These are phyloP conservation scores for Saturnia japonica DNA, from an alignment of 2,888 invertebrate species.

Conservation along the genomic window DNA sequence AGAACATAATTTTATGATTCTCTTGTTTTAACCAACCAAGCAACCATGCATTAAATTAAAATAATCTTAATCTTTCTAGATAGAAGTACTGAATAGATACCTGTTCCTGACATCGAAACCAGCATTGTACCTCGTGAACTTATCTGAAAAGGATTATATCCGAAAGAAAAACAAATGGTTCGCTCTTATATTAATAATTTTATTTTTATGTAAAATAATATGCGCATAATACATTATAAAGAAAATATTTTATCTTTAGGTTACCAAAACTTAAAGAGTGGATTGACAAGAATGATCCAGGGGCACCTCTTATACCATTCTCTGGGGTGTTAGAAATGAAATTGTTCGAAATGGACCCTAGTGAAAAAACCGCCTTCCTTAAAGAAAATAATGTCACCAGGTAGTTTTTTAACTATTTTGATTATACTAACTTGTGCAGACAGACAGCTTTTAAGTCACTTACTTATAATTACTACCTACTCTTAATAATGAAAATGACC, in stretches of 20 bases:
- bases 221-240: not conserved
- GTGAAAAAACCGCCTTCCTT: constrained; percentile 88
- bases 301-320: constrained; percentile 96
- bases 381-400: constrained; percentile 92
- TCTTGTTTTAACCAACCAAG: not conserved
- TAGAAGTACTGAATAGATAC: constrained; percentile 97
- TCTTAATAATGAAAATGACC: no score
- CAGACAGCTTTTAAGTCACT: no score
- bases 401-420: constrained; percentile 62
- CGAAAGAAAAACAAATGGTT: constrained; percentile 99
- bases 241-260: constrained; percentile 74
- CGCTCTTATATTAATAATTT: constrained; percentile 26
- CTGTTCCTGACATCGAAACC: constrained; percentile 98
- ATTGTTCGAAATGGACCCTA: constrained; percentile 91
- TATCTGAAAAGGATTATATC: constrained; percentile 98
- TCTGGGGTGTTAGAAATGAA: constrained; percentile 95
- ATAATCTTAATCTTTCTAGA: constrained; percentile 81
- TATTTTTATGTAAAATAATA: not conserved
- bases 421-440: not conserved
- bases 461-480: no score
- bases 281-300: constrained; percentile 98
- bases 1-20: not conserved
- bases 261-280: constrained; percentile 98
- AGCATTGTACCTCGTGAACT: constrained; percentile 97
- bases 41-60: not conserved